These are phyloP conservation scores for Eueides isabella DNA, from an alignment of 1,140 invertebrate genomes.

Conservation along the genomic window DNA sequence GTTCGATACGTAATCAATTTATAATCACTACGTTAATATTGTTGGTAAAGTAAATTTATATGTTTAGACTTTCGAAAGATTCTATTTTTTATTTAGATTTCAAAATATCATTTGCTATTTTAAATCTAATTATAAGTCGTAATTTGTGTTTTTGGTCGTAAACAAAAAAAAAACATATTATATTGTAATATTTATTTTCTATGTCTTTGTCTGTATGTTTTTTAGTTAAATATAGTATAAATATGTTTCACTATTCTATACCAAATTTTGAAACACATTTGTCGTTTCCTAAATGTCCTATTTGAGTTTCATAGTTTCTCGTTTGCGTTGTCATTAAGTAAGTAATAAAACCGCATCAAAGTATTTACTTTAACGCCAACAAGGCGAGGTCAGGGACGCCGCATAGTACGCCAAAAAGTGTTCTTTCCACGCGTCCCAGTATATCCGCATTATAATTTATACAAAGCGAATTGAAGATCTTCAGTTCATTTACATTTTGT, in stretches of 20 bases:
- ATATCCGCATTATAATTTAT: slow-evolving; percentile 30
- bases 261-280: not conserved
- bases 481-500: not conserved
- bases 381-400: slow-evolving; percentile 28
- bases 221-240: no score
- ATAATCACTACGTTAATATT: not conserved
- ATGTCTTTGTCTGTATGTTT: no score
- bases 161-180: no score
- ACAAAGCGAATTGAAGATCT: not conserved
- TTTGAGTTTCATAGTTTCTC: not conserved
- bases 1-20: not conserved
- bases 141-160: no score
- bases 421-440: not conserved
- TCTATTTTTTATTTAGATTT: not conserved
- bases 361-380: slow-evolving; percentile 10
- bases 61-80: not conserved
- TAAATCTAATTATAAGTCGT: no score
- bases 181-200: no score
- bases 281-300: not conserved
- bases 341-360: slow-evolving; percentile 12
- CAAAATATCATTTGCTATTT: not conserved
- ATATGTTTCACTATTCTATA: not conserved
- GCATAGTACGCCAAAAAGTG: slow-evolving; percentile 30
- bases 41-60: not conserved
- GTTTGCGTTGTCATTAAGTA: slow-evolving; percentile 1